A percentile compares a stretch with the other conserved stretches of the same genome.
Conservation (phyloP, 2,797 vertebrate genomes). For the Epinephelus coioides region DNA sequence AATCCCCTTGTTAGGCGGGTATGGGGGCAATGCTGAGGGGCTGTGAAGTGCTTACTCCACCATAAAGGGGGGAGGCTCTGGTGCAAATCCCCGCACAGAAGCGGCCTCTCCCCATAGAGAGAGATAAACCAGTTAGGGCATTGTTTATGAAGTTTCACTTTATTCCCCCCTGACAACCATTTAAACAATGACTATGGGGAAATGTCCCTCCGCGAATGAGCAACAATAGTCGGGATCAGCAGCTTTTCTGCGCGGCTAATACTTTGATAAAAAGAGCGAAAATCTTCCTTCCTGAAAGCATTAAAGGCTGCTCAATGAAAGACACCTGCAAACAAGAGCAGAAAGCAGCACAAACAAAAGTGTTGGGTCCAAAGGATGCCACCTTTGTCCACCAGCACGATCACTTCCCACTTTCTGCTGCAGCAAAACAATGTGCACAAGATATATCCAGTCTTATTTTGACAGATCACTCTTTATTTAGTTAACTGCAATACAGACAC, state of each 20-base stretch:
- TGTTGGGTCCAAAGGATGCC: conserved; percentile 88
- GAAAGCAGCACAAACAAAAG: conserved; percentile 86
- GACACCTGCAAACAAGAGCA: conserved; percentile 94
- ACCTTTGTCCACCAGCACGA: conserved; percentile 75
- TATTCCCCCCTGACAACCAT: conserved; percentile 98
- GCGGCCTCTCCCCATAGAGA: conserved; percentile 87
- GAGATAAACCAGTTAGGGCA: conserved; percentile 92
- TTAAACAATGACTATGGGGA: conserved; percentile 97
- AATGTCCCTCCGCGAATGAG: conserved; percentile 91
- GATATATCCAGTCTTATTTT: conserved; percentile 44
- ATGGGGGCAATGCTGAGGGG: conserved; percentile 73
- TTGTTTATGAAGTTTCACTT: conserved; percentile 96
- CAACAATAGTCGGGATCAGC: conserved; percentile 93
- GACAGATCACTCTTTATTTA: conserved; percentile 30
- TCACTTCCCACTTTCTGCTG: conserved; percentile 66
- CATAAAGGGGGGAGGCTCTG: conserved; percentile 85
- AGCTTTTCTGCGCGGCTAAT: conserved; percentile 92
- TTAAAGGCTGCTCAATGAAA: conserved; percentile 90
- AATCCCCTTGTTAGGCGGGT: conserved; percentile 81
- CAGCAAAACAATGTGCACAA: conserved; percentile 51
- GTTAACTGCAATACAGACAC: background rate
- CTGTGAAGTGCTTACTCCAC: conserved; percentile 83
- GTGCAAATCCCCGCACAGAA: conserved; percentile 90
- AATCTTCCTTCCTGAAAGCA: conserved; percentile 97
- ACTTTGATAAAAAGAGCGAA: conserved; percentile 91